Base-by-base conservation (phyloP, 2,888 invertebrate genomes). In the Drosophila neutralis region DNA sequence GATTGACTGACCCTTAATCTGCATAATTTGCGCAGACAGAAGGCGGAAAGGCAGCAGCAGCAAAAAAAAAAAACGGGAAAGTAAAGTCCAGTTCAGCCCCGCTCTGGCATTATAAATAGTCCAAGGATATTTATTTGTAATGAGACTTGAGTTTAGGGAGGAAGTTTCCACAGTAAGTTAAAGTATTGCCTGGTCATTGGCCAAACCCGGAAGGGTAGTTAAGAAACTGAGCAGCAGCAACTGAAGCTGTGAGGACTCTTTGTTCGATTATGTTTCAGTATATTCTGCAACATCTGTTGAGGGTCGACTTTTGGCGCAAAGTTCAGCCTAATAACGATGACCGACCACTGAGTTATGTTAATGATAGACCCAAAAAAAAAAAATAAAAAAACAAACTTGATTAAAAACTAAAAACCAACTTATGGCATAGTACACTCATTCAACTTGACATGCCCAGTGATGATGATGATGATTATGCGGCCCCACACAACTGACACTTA, bases 11-110 rank as follows among this genome's bases (percentile, higher is more conserved):
- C 92, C 90, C 87, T 90, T 90, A 91, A 91, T 91, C 91, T 91
- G 89, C 91, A 91, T 91, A 91, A 91, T 91, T 92, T 91, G 87
- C 76, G 74, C 85, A 78, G 70, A 66, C 58, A 69, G 75, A 48
- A 48, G 27, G 7, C 13, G 21, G 8, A 61, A 69, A 67, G 51
- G 53, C 21, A 36, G 10, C 24, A 24, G 21, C 13, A 45, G 21
- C 24, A 54, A 35, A 6, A 1, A 10, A 11, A 4, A 45, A 45
- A 56, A 56, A 45, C 45, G 8, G 8, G 48, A 11, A 56, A 59
- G 59, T 38, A 56, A 61, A 64, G 69, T 69, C 64, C 70, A 75
- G 67, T 65, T 69, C 49, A 65, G 54, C 51, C 36, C 40, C 69
- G 54, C 69, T 68, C 57, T 27, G 73, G 83, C 81, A 85, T 86